phyloP scores from a whole-genome alignment of 2,797 vertebrate genomes.

The Tragopan temminckii region DNA sequence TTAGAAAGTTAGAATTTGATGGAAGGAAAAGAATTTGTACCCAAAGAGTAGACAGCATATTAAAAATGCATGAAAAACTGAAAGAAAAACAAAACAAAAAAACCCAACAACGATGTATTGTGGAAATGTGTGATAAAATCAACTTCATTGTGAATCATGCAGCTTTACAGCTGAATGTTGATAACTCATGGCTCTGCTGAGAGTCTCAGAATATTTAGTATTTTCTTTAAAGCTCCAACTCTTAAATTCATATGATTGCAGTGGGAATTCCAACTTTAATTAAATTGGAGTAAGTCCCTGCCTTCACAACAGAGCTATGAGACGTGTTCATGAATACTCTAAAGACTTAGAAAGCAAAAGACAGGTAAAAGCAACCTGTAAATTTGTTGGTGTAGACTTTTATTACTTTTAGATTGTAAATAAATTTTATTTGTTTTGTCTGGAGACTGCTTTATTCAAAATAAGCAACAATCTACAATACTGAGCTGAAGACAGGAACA shows the following conservation, averaged over 20 bases:
- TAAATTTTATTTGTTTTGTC: conserved; percentile 44
- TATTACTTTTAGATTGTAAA: conserved; percentile 57
- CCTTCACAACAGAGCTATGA: conserved; percentile 19
- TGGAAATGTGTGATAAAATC: conserved; percentile 58
- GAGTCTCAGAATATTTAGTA: conserved; percentile 40
- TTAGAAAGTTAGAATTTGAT: conserved; percentile 47
- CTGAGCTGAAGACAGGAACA: not conserved
- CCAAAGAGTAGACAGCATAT: not conserved
- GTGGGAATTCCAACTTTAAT: conserved; percentile 51
- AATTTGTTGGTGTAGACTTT: conserved; percentile 33
- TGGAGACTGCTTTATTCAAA: conserved; percentile 52
- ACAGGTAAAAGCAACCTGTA: conserved; percentile 46
- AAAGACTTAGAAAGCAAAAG: conserved; percentile 59
- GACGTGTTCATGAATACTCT: conserved; percentile 6
- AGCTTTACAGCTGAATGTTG: conserved; percentile 32
- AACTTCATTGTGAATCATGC: conserved; percentile 46
- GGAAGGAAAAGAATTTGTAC: conserved; percentile 37
- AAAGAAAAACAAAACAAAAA: not conserved
- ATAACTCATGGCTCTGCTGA: conserved; percentile 41
- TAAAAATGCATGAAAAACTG: conserved; percentile 54
- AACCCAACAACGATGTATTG: not conserved
- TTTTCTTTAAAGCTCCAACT: conserved; percentile 1
- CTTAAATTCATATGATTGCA: conserved; percentile 59
- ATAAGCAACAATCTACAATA: conserved; percentile 1
- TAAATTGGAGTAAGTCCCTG: conserved; percentile 41